Evolutionary conservation across 1,140 invertebrate genomes (phyloP).

Genomic region (Patella vulgata): DNA sequence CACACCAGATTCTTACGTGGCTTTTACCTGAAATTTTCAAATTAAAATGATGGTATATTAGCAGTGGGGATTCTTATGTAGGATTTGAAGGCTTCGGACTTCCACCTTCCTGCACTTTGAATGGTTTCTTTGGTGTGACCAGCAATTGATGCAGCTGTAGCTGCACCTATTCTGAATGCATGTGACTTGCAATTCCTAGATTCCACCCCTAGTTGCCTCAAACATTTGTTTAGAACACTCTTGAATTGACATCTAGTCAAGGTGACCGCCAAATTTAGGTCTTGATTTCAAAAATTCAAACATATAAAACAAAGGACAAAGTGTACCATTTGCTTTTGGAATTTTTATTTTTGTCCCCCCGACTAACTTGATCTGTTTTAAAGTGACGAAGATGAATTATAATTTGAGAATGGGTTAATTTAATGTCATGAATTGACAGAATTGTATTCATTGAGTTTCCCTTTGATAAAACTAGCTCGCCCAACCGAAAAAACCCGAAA

Average conservation of each 20-base stretch:
- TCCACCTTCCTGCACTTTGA: conserved; percentile 21
- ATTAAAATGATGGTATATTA: too few relatives aligned
- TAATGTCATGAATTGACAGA: neutral
- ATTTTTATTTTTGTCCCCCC: neutral
- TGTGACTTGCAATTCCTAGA: conserved; percentile 8
- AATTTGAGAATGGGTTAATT: neutral
- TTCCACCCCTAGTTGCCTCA: neutral
- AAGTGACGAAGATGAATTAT: neutral
- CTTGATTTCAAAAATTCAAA: neutral
- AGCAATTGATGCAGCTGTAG: conserved; percentile 11
- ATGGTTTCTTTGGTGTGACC: neutral
- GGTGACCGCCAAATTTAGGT: neutral
- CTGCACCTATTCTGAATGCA: conserved; percentile 23
- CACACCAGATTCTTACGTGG: too few relatives aligned
- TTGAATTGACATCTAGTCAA: conserved; percentile 24
- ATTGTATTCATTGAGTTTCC: neutral
- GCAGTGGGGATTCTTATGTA: neutral
- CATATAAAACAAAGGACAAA: conserved; percentile 6
- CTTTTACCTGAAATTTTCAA: too few relatives aligned
- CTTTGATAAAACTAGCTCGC: conserved; percentile 20
- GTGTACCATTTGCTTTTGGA: neutral
- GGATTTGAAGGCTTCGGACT: neutral
- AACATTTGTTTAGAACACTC: conserved; percentile 12
- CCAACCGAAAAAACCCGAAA: conserved; percentile 25
- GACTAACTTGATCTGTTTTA: conserved; percentile 21